phyloP scores from a whole-genome alignment of 2,888 invertebrate genomes.

The Serrognathus titanus region DNA sequence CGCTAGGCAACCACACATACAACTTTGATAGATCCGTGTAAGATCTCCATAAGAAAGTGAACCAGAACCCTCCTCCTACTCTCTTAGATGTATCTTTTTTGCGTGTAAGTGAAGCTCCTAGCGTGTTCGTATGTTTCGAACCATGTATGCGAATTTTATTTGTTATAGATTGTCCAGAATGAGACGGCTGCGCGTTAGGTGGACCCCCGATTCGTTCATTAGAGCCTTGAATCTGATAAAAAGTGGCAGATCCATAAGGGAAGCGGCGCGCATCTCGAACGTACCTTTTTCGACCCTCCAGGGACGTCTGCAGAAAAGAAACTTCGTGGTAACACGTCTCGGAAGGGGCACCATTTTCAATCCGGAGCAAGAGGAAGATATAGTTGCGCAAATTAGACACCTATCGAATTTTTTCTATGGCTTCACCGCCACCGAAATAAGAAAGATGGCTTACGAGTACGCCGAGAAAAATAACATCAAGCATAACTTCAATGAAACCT shows the following conservation, averaged over 20 bases:
- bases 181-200: too few relatives aligned
- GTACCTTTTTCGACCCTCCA: not conserved
- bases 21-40: too few relatives aligned
- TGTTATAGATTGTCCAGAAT: too few relatives aligned
- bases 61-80: too few relatives aligned
- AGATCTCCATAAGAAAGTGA: too few relatives aligned
- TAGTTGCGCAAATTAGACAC: slow-evolving; percentile 21
- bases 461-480: slow-evolving; percentile 44
- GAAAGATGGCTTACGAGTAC: slow-evolving; percentile 53
- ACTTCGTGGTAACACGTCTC: not conserved
- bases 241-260: not conserved
- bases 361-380: slow-evolving; percentile 19
- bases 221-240: too few relatives aligned
- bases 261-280: not conserved
- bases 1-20: too few relatives aligned
- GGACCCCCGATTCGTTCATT: too few relatives aligned
- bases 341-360: slow-evolving; percentile 1
- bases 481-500: slow-evolving; percentile 5
- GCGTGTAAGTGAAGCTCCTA: too few relatives aligned
- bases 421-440: slow-evolving; percentile 39
- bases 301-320: not conserved
- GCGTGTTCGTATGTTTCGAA: too few relatives aligned
- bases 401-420: slow-evolving; percentile 25
- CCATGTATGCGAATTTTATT: too few relatives aligned
- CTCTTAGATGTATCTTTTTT: too few relatives aligned